Evolutionary conservation across 2,113 vertebrate species (phyloP).

Genomic region (Pteronura brasiliensis): DNA sequence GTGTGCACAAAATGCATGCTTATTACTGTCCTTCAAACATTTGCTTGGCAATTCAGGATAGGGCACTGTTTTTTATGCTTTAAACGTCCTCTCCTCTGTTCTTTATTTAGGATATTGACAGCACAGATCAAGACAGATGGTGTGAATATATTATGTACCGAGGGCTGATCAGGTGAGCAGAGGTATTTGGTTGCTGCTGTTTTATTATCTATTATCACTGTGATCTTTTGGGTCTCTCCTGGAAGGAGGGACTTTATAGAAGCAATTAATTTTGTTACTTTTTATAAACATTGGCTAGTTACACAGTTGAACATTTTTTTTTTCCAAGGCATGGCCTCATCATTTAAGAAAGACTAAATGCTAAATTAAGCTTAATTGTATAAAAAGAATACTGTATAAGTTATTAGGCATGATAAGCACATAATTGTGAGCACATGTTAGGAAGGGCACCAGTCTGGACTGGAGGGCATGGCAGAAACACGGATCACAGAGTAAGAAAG

Average conservation of each 20-base stretch:
- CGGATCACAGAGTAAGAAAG: neutral
- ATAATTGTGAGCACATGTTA: neutral
- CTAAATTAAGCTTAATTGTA: neutral
- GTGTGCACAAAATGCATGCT: neutral
- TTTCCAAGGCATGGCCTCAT: neutral
- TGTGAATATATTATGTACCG: constrained; percentile 87
- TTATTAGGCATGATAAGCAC: neutral
- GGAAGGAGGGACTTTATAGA: neutral
- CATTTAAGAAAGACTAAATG: constrained; percentile 24
- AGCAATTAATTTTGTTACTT: constrained; percentile 9
- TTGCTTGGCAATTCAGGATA: neutral
- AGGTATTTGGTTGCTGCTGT: neutral
- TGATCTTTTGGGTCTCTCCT: neutral
- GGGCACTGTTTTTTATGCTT: neutral
- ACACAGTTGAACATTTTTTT: neutral
- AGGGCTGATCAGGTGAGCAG: constrained; percentile 82
- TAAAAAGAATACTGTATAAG: neutral
- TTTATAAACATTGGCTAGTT: constrained; percentile 26
- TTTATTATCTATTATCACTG: neutral
- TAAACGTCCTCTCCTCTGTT: constrained; percentile 28
- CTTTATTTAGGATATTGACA: constrained; percentile 82
- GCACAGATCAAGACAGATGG: constrained; percentile 82
- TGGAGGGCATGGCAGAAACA: neutral
- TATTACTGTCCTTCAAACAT: neutral
- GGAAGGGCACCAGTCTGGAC: neutral